A percentile compares a stretch with the other conserved stretches of the same genome.
Conservation (phyloP, 2,797 vertebrate genomes). For the Takifugu ocellatus region DNA sequence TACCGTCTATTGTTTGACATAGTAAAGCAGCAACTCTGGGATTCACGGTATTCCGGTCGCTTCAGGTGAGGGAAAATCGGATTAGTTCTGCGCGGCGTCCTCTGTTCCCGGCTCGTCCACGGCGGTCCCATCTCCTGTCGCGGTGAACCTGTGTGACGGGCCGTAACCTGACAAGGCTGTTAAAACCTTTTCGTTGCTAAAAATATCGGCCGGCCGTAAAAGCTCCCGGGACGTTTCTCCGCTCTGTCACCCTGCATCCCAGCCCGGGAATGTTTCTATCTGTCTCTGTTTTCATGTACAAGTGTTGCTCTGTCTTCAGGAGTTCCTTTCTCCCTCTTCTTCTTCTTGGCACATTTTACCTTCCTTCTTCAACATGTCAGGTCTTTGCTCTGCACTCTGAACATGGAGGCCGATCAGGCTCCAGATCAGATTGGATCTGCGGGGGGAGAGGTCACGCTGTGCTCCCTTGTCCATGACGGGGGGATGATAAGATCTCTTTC, state of each 20-base stretch:
- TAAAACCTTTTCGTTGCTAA: constrained; percentile 15
- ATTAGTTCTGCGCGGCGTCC: constrained; percentile 17
- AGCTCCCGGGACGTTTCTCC: background rate
- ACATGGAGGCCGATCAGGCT: constrained; percentile 34
- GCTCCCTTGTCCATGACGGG: constrained; percentile 34
- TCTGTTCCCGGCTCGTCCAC: background rate
- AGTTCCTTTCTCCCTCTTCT: background rate
- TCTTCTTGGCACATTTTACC: background rate
- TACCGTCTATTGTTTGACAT: no score
- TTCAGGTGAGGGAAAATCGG: constrained; percentile 26
- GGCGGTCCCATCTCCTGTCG: constrained; percentile 9
- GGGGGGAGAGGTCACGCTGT: constrained; percentile 29
- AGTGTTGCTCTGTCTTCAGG: background rate
- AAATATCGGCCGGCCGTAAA: constrained; percentile 9
- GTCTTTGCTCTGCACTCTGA: constrained; percentile 6
- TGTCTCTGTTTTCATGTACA: background rate
- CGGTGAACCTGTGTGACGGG: constrained; percentile 27
- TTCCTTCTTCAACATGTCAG: background rate
- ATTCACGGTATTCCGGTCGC: background rate
- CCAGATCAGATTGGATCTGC: constrained; percentile 38
- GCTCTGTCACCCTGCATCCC: constrained; percentile 6
- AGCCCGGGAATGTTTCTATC: background rate
- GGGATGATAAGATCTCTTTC: constrained; percentile 39
- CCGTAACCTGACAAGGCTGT: constrained; percentile 18
- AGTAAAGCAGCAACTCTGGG: no score